Percentiles rank a stretch among this genome's conserved stretches.
phyloP scores from a whole-genome alignment of 2,113 vertebrate genomes.

The Lasiurus borealis region DNA sequence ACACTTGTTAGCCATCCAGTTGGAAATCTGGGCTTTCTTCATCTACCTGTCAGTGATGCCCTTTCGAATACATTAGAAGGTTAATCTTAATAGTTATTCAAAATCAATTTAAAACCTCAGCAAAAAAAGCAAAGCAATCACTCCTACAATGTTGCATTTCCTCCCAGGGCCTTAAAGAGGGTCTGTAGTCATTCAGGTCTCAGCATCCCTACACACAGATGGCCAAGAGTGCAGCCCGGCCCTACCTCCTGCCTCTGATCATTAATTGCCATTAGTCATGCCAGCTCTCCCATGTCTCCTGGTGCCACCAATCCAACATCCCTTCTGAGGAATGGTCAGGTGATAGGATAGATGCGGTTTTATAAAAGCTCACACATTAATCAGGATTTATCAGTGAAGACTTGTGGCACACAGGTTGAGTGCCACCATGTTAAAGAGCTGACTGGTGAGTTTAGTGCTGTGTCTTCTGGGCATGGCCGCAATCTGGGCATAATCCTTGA shows the following conservation, averaged over 20 bases:
- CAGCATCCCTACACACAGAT: too few relatives aligned
- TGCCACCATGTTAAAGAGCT: background rate
- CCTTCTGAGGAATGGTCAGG: background rate
- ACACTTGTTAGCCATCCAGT: background rate
- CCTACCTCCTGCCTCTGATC: background rate
- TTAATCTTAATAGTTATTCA: background rate
- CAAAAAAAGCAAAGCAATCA: background rate
- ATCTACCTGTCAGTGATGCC: background rate
- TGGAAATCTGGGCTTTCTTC: background rate
- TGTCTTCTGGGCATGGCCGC: background rate
- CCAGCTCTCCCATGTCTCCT: background rate
- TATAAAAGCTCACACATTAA: background rate
- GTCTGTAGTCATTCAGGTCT: background rate
- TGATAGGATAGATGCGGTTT: background rate
- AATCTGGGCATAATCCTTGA: background rate
- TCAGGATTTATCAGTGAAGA: background rate
- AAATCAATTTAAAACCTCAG: background rate
- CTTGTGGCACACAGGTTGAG: background rate
- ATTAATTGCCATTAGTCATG: background rate
- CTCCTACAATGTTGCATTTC: background rate
- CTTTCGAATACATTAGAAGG: background rate
- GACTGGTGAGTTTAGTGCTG: background rate
- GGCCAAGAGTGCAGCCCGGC: too few relatives aligned
- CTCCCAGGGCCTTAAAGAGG: background rate
- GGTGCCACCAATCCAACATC: background rate